These are phyloP conservation scores for Paratrypauchen microcephalus DNA, from an alignment of 2,797 vertebrate genomes.

Conservation along the genomic window DNA sequence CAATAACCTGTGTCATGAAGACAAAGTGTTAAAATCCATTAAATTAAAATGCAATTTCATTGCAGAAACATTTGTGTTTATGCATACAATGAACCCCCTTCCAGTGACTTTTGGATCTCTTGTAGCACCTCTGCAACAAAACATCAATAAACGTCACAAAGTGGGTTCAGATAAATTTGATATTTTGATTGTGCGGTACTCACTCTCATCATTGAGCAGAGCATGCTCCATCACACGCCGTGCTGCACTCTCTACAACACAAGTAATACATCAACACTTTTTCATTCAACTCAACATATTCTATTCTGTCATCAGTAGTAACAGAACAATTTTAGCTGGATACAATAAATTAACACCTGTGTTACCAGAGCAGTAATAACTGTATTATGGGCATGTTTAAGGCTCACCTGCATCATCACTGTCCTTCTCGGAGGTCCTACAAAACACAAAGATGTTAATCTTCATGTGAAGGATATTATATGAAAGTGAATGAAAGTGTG, in stretches of 20 bases:
- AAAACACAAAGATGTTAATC: slow-evolving; percentile 22
- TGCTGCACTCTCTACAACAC: slow-evolving; percentile 83
- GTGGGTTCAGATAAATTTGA: neutral
- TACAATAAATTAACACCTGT: neutral
- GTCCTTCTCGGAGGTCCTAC: slow-evolving; percentile 56
- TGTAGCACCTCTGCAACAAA: slow-evolving; percentile 86
- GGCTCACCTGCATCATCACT: slow-evolving; percentile 70
- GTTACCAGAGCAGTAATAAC: neutral
- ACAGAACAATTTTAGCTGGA: neutral
- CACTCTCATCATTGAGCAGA: slow-evolving; percentile 96
- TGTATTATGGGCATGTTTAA: neutral
- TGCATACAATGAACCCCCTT: slow-evolving; percentile 88
- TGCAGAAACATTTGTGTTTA: neutral
- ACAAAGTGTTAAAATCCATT: neutral
- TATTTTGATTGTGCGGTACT: slow-evolving; percentile 68
- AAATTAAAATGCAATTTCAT: neutral
- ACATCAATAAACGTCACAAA: neutral
- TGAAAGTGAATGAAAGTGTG: neutral
- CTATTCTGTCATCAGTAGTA: neutral
- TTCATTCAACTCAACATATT: neutral
- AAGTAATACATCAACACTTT: slow-evolving; percentile 22
- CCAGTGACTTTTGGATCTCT: slow-evolving; percentile 95
- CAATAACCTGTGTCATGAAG: slow-evolving; percentile 58
- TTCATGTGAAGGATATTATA: neutral
- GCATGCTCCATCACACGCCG: slow-evolving; percentile 92